phyloP scores from a whole-genome alignment of 2,113 vertebrate genomes.

The Elephantulus edwardii region DNA sequence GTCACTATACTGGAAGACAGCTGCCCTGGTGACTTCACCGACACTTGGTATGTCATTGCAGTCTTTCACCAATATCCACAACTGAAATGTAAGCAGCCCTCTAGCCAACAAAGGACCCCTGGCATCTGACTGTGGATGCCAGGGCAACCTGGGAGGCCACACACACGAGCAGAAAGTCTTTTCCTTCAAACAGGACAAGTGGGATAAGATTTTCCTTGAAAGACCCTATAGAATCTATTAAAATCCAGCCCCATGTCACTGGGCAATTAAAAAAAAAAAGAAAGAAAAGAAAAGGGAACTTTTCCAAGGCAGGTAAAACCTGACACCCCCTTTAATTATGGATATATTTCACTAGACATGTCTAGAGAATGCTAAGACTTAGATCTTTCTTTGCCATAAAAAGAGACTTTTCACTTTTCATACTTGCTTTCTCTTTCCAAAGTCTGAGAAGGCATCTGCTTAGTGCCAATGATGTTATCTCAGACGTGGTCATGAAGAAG shows the following conservation, averaged over 20 bases:
- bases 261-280: too few relatives aligned
- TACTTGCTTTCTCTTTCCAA: neutral
- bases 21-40: neutral
- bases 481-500: neutral
- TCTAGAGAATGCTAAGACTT: neutral
- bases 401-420: neutral
- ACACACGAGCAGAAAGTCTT: neutral
- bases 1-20: too few relatives aligned
- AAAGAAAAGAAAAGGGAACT: too few relatives aligned
- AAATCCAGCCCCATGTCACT: neutral
- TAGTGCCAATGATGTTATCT: fast-evolving
- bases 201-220: neutral
- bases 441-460: neutral
- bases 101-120: too few relatives aligned
- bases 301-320: neutral
- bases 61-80: neutral
- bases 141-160: neutral
- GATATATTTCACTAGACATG: neutral
- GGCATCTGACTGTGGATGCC: neutral
- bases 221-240: fast-evolving
- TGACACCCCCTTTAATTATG: neutral
- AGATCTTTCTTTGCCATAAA: neutral
- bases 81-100: neutral
- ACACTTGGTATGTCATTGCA: neutral
- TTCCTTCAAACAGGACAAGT: neutral